phyloP scores from a whole-genome alignment of 1,140 invertebrate genomes.

The Araneus ventricosus region DNA sequence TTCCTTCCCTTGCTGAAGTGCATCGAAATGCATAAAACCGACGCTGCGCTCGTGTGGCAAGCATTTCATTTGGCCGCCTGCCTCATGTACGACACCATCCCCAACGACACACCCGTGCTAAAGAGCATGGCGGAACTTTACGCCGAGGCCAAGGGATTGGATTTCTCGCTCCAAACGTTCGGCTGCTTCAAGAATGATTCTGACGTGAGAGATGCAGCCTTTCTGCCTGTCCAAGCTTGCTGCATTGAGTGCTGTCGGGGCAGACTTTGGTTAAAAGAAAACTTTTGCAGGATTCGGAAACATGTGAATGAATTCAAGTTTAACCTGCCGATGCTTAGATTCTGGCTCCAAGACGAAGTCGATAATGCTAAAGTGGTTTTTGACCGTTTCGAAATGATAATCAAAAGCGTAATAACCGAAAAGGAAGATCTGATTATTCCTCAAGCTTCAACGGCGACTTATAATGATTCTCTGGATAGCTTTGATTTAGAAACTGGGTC shows the following conservation, averaged over 20 bases:
- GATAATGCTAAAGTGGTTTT: background rate
- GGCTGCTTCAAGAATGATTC: background rate
- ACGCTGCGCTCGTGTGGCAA: background rate
- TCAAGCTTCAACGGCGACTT: background rate
- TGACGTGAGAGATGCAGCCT: conserved; percentile 20
- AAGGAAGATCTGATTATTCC: background rate
- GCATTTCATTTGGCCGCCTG: conserved; percentile 1
- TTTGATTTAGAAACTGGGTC: background rate
- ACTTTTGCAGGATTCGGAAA: background rate
- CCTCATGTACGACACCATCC: background rate
- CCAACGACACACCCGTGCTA: background rate
- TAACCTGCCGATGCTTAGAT: background rate
- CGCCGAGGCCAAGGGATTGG: background rate
- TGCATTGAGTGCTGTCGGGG: background rate
- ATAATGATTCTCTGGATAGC: background rate
- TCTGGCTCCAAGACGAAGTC: background rate
- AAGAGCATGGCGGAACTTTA: background rate
- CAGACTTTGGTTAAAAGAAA: background rate
- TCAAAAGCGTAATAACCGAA: background rate
- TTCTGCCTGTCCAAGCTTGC: conserved; percentile 26
- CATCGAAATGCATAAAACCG: background rate
- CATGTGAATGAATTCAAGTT: background rate
- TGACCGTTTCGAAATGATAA: background rate
- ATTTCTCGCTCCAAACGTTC: background rate
- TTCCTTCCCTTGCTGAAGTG: conserved; percentile 9